Conservation (phyloP, 2,888 invertebrate species). For the Marasmarcha lunaedactyla region DNA sequence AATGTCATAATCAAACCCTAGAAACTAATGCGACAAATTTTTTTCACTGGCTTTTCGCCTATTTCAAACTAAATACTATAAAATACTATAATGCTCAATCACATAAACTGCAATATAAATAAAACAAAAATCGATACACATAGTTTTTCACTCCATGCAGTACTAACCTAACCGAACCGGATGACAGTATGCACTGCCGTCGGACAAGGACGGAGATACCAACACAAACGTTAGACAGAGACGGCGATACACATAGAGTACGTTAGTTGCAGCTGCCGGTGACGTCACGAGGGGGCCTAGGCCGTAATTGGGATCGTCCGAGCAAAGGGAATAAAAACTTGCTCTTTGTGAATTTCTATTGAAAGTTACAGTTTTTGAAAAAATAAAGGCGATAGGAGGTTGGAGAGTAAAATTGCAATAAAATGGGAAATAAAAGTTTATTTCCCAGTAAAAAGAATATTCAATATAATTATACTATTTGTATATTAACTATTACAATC, state of each 20-base stretch:
- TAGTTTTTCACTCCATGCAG: conserved; percentile 21
- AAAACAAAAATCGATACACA: conserved; percentile 36
- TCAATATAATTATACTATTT: too few relatives aligned
- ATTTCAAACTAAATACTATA: too few relatives aligned
- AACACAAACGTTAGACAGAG: conserved; percentile 30
- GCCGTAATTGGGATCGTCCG: conserved; percentile 50
- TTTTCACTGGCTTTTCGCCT: too few relatives aligned
- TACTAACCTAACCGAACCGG: conserved; percentile 42
- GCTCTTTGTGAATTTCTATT: conserved; percentile 29
- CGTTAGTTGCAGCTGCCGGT: conserved; percentile 64
- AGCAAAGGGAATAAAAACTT: conserved; percentile 39
- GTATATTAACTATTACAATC: too few relatives aligned
- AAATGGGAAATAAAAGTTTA: too few relatives aligned
- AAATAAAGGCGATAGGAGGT: too few relatives aligned
- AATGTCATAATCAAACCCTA: too few relatives aligned
- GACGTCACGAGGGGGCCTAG: conserved; percentile 59
- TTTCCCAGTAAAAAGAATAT: too few relatives aligned
- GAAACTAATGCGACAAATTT: too few relatives aligned
- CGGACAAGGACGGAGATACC: conserved; percentile 27
- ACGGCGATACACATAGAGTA: conserved; percentile 32
- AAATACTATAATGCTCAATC: too few relatives aligned
- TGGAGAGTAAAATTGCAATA: too few relatives aligned
- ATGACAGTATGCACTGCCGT: conserved; percentile 42
- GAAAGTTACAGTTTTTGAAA: conserved; percentile 13
- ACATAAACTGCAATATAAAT: too few relatives aligned